Evolutionary conservation across 2,888 invertebrate genomes (phyloP), one percentile per base, ranked within the genome.

Genomic region (Fragum whitleyi): DNA sequence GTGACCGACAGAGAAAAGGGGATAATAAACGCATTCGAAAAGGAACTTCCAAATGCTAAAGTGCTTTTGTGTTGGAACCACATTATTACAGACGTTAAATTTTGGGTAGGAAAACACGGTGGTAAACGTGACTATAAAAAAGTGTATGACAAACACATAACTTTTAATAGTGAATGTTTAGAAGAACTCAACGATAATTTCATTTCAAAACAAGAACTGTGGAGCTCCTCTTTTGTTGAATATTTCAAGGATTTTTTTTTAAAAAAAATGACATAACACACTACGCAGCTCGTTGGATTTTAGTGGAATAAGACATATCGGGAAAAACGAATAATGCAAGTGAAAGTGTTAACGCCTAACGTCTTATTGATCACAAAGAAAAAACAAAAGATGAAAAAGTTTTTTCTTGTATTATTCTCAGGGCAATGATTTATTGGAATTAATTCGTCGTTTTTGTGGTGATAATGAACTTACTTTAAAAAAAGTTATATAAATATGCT

Each of bases 61-160:
- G 61, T 78, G 6, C 21, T 78, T 2, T 47, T 70, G 23, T 81
- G 81, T 47, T 81, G 81, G 81, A 81, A 81, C 51, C 81, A 81
- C 19, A 74, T 77, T 59, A 69, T 81, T 19, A 71, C 36, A 28
- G 77, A 81, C 32, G 26, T 81, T 16, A 81, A 81, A 59, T 77
- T 78, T 55, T 78, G 77, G 78, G 2, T 81, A 0, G 29, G 53
- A 9, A 81, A 75, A 29, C 74, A 78, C 42, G 74, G 77, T n/a
- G 81, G 68, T 0, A 71, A 14, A 3, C 23, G 7, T 14, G 77
- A 77, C n/a, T 74, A 81, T 28, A 78, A 75, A 61, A 65, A 57
- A 28, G 57, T 55, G 19, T 78, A 81, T 32, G 77, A 72, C 21
- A 7, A n/a, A 1, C 65, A 81, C 36, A 36, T 81, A 19, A 61